Percentiles rank a stretch among this genome's conserved stretches.
Evolutionary conservation across 1,140 invertebrate genomes (phyloP).

Genomic region (Semibalanus balanoides): DNA sequence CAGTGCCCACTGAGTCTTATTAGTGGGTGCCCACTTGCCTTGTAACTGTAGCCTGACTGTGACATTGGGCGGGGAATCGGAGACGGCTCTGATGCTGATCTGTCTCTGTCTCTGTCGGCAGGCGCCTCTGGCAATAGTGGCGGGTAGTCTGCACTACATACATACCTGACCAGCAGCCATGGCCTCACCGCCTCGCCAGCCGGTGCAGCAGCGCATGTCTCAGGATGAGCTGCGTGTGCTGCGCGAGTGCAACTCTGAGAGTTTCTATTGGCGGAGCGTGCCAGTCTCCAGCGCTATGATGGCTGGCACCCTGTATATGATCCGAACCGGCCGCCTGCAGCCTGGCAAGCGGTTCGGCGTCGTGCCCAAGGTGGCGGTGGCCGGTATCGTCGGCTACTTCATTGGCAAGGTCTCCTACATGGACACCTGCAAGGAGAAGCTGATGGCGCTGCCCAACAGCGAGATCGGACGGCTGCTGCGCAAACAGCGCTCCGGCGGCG

Average conservation of each 20-base stretch:
- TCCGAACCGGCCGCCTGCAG: constrained; percentile 34
- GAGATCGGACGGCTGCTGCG: constrained; percentile 41
- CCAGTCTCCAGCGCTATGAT: constrained; percentile 45
- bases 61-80: too few species aligned
- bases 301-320: constrained; percentile 36
- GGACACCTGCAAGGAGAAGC: constrained; percentile 50
- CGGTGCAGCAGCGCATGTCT: too few species aligned
- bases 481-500: constrained; percentile 27
- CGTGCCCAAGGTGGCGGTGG: constrained; percentile 45
- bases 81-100: too few species aligned
- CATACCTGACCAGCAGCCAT: too few species aligned
- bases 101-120: too few species aligned
- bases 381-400: constrained; percentile 52
- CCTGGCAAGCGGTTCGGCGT: constrained; percentile 44
- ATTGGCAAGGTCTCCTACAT: constrained; percentile 60
- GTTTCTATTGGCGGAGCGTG: constrained; percentile 50
- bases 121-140: too few species aligned
- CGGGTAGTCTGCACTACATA: too few species aligned
- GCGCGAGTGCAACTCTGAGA: constrained; percentile 52
- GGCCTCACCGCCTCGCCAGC: too few species aligned
- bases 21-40: too few species aligned
- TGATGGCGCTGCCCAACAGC: constrained; percentile 51
- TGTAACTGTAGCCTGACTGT: too few species aligned
- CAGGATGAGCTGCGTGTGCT: constrained; percentile 47
- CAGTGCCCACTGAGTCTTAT: too few species aligned